Percentiles rank a stretch among this genome's conserved stretches.
phyloP scores from a whole-genome alignment of 1,140 invertebrate species.

The Stegodyphus mimosarum region DNA sequence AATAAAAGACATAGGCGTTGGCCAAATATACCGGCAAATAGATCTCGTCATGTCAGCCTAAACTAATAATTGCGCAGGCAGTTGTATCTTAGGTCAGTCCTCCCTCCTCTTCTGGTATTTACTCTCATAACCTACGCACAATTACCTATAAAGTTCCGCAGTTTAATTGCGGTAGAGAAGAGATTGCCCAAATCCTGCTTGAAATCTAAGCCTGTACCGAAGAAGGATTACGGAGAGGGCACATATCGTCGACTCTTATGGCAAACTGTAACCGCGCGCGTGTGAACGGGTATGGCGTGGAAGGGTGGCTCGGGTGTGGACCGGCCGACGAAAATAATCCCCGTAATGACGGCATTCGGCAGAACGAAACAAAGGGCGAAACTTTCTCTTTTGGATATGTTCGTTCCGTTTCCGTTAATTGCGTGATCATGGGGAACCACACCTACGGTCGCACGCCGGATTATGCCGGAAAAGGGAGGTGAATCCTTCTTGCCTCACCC shows the following conservation, averaged over 20 bases:
- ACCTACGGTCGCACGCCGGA: conserved; percentile 22
- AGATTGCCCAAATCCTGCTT: not conserved
- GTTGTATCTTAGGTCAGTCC: too few species aligned
- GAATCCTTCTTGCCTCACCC: conserved; percentile 1
- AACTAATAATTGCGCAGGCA: too few species aligned
- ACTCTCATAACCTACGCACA: too few species aligned
- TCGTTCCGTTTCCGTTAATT: conserved; percentile 55
- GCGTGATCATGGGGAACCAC: conserved; percentile 34
- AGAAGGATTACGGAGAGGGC: not conserved
- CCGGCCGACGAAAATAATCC: conserved; percentile 34
- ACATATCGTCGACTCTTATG: not conserved
- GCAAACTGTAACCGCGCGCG: not conserved
- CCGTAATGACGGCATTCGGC: conserved; percentile 49
- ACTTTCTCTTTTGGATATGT: conserved; percentile 2
- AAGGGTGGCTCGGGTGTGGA: conserved; percentile 12
- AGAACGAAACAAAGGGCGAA: conserved; percentile 39
- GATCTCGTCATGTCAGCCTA: too few species aligned
- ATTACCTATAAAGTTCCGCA: too few species aligned
- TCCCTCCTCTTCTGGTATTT: too few species aligned
- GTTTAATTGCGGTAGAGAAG: not conserved
- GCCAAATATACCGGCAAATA: too few species aligned
- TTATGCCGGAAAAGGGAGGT: conserved; percentile 38
- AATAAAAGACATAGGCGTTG: too few species aligned
- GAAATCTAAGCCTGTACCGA: not conserved
- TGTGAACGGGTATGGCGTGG: not conserved